Percentiles rank a stretch among this genome's conserved stretches.
Evolutionary conservation across 2,113 vertebrate genomes (phyloP).

Genomic region (Sarotherodon lohbergeri): DNA sequence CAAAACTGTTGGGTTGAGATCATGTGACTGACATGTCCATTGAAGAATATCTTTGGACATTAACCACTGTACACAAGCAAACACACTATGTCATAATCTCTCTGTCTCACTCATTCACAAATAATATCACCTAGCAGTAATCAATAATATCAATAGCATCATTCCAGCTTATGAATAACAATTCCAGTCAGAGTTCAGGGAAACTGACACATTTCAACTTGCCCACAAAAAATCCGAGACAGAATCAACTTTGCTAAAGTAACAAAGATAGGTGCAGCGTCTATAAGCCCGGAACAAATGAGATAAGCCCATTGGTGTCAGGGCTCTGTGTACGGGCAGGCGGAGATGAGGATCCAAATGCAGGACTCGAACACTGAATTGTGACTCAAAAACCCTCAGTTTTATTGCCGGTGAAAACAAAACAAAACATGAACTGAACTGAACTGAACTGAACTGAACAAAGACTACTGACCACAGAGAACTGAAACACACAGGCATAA

Average conservation of each 20-base stretch:
- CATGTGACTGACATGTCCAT: neutral
- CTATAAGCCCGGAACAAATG: neutral
- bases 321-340: too few species aligned
- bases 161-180: neutral
- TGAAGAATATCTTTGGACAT: neutral
- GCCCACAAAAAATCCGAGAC: neutral
- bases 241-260: neutral
- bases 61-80: neutral
- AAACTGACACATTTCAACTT: neutral
- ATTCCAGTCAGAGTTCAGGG: neutral
- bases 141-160: neutral
- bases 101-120: neutral
- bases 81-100: neutral
- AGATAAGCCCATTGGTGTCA: too few species aligned
- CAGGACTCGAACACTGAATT: too few species aligned
- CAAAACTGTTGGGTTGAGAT: neutral
- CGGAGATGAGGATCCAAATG: too few species aligned
- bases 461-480: too few species aligned
- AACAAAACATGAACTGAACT: too few species aligned
- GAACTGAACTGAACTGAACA: too few species aligned
- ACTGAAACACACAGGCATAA: too few species aligned
- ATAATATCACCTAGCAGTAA: neutral
- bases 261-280: neutral
- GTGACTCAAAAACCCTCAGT: too few species aligned
- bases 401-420: too few species aligned